Evolutionary conservation across 92 coral and sea anemone species (phyloP).

Genomic region (Parazoanthus atlanticus): DNA sequence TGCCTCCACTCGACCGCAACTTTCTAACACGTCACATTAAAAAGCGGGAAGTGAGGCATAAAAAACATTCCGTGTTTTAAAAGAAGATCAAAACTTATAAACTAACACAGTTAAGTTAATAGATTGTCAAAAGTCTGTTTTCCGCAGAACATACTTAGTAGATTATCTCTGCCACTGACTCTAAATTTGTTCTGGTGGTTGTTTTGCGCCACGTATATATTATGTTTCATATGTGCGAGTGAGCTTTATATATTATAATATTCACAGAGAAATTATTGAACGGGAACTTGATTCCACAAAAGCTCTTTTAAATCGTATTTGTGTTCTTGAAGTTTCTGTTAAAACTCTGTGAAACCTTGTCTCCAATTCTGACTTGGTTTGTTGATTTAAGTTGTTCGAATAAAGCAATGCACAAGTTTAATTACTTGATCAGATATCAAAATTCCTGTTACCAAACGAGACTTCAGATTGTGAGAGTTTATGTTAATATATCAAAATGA

Average conservation of each 20-base stretch:
- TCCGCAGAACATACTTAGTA: not conserved
- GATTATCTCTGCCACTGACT: not conserved
- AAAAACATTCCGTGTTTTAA: not conserved
- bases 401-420: not conserved
- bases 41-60: not conserved
- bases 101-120: not conserved
- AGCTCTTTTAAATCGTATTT: not conserved
- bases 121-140: not conserved
- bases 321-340: not conserved
- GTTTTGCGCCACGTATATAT: not conserved
- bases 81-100: not conserved
- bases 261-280: not conserved
- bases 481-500: not conserved
- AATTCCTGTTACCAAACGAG: not conserved
- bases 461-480: not conserved
- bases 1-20: not conserved
- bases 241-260: not conserved
- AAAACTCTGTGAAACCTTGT: not conserved
- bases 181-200: not conserved
- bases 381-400: not conserved
- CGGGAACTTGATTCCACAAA: not conserved
- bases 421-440: not conserved
- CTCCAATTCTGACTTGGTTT: not conserved
- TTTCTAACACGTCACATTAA: not conserved
- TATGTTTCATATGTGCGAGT: not conserved